Evolutionary conservation across 2,888 invertebrate species (phyloP).

Genomic region (Pandemis corylana): DNA sequence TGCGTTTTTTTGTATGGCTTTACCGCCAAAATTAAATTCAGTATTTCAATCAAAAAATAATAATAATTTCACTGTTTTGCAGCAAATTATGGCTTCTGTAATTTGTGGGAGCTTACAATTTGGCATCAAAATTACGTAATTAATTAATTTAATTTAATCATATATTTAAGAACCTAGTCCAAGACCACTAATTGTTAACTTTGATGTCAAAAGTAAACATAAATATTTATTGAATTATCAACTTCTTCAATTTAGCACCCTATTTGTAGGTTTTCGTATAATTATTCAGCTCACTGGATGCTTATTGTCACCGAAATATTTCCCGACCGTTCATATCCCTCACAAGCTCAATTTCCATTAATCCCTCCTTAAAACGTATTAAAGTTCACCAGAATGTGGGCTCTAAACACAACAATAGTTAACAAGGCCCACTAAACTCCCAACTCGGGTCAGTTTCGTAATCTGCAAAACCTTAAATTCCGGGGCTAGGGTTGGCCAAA

Average conservation of each 20-base stretch:
- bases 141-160: not conserved
- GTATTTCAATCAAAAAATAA: not conserved
- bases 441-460: slow-evolving; percentile 36
- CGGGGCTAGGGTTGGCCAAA: slow-evolving; percentile 10
- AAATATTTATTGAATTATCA: too few species aligned
- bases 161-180: too few species aligned
- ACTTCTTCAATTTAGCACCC: not conserved
- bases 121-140: not conserved
- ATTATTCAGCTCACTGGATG: not conserved
- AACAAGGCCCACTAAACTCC: slow-evolving; percentile 38
- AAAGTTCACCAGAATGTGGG: slow-evolving; percentile 32
- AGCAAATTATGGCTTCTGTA: not conserved
- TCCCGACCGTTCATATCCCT: slow-evolving; percentile 2
- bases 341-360: slow-evolving; percentile 31
- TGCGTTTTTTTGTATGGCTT: slow-evolving; percentile 18
- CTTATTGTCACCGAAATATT: not conserved
- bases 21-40: not conserved
- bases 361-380: slow-evolving; percentile 23
- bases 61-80: not conserved
- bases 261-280: not conserved
- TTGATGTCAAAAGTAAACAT: not conserved
- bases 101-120: not conserved
- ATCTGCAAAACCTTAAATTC: slow-evolving; percentile 36
- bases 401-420: slow-evolving; percentile 38
- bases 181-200: too few species aligned